Evolutionary conservation across 2,797 vertebrate genomes (phyloP).

Genomic region (Fringilla coelebs): DNA sequence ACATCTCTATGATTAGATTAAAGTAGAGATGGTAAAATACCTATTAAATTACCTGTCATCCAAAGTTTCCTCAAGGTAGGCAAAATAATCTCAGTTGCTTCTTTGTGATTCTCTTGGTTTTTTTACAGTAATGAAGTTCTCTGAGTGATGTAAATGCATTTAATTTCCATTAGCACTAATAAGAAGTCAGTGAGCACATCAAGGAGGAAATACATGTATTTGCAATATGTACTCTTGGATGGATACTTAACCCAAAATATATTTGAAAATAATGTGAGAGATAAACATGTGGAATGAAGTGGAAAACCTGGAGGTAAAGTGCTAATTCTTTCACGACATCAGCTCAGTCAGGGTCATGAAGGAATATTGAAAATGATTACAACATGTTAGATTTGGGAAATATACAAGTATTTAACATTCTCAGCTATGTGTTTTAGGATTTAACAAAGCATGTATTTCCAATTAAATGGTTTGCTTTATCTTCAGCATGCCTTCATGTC

Average conservation of each 20-base stretch:
- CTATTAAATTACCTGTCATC: neutral
- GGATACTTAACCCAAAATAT: neutral
- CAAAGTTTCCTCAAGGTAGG: neutral
- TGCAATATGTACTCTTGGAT: neutral
- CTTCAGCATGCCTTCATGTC: neutral
- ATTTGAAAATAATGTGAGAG: neutral
- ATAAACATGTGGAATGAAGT: neutral
- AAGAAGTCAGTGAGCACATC: neutral
- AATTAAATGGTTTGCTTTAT: neutral
- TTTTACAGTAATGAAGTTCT: neutral
- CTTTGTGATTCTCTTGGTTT: neutral
- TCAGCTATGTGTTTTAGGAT: rapidly evolving
- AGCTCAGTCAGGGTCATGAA: neutral
- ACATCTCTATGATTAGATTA: neutral
- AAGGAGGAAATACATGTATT: neutral
- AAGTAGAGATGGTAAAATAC: neutral
- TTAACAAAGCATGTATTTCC: neutral
- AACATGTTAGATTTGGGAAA: neutral
- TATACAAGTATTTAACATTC: neutral
- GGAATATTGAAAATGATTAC: neutral
- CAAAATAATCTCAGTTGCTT: neutral
- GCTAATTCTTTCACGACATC: neutral
- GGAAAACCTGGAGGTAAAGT: neutral
- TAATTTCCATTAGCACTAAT: neutral
- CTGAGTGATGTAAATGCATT: neutral